A percentile compares a stretch with the other conserved stretches of the same genome.
These are phyloP conservation scores for Gryllus longicercus DNA, from an alignment of 2,888 invertebrate genomes.

Conservation along the genomic window DNA sequence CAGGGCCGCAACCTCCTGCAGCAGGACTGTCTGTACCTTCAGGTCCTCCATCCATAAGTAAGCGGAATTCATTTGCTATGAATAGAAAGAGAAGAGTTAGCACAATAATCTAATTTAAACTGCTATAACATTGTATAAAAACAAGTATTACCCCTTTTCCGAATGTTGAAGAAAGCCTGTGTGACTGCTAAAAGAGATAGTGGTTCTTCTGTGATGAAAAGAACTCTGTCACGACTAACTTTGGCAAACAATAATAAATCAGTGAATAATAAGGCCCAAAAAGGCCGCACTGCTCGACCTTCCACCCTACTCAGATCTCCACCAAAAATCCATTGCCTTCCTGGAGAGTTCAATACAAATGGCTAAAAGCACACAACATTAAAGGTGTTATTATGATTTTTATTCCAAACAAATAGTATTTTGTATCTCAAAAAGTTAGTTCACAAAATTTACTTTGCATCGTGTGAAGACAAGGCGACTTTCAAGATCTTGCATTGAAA, in stretches of 20 bases:
- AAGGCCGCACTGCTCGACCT: slow-evolving; percentile 74
- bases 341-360: slow-evolving; percentile 76
- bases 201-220: slow-evolving; percentile 85
- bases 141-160: slow-evolving; percentile 60
- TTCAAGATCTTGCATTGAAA: slow-evolving; percentile 80
- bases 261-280: slow-evolving; percentile 81
- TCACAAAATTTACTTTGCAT: slow-evolving; percentile 62
- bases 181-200: slow-evolving; percentile 72
- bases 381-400: background rate
- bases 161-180: slow-evolving; percentile 79
- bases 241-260: slow-evolving; percentile 82
- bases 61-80: slow-evolving; percentile 78
- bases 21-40: slow-evolving; percentile 63
- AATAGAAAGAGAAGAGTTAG: slow-evolving; percentile 23
- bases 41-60: slow-evolving; percentile 64
- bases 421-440: slow-evolving; percentile 5
- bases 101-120: too few relatives aligned
- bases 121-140: too few relatives aligned
- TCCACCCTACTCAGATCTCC: slow-evolving; percentile 80
- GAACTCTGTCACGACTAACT: slow-evolving; percentile 78
- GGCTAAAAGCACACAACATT: slow-evolving; percentile 54
- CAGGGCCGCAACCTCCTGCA: slow-evolving; percentile 69
- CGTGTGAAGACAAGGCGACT: slow-evolving; percentile 85
- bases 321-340: slow-evolving; percentile 86
- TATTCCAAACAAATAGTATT: background rate